Evolutionary conservation across 2,113 vertebrate species (phyloP), one percentile per base, ranked within the genome.

Genomic region (Mormoops blainvillei): DNA sequence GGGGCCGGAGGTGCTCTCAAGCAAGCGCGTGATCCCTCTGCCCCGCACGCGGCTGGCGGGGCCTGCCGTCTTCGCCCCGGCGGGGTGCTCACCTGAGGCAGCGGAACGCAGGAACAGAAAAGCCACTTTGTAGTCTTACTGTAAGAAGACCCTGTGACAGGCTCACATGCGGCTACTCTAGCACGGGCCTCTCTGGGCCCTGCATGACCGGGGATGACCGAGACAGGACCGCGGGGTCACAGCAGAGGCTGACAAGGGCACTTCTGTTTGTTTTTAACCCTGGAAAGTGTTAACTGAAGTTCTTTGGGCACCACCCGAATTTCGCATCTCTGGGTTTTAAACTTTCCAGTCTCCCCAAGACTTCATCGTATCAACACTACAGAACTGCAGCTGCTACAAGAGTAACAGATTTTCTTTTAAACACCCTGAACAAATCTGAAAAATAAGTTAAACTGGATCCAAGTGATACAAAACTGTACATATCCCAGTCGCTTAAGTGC

Each of bases 11-110:
- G 97, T 68, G 87, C 90, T 98, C 87, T 96, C 97, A 68, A 98
- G 88, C 48, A 98, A 85, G 1, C 93, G 97, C 54, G 89, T 98
- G 43, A 98, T 98, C 91, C 98, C 98, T 98, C 99, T 98, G 95
- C 98, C 98, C 80, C 97, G 90, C 18, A 87, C 92, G 43, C 8
- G 91, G 83, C 76, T 97, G 43, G 48, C 56, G 63, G 73, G 96
- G 94, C 84, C 97, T 36, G 87, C 26, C 65, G 68, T 86, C 80
- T 97, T 98, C 97, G 97, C 96, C 91, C 97, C 98, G 87, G 93
- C 56, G 2, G 98, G 97, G 97, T 89, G 91, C 84, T 76, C 90
- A 98, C 97, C 98, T 98, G 95, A 76, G 63, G 85, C 50, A 63
- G 33, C 67, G 70, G 81, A 89, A 97, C 22, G 85, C 0, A 61